Percentiles rank a stretch among this genome's conserved stretches.
phyloP scores from a whole-genome alignment of 2,797 vertebrate genomes.

The Etheostoma nigrum region DNA sequence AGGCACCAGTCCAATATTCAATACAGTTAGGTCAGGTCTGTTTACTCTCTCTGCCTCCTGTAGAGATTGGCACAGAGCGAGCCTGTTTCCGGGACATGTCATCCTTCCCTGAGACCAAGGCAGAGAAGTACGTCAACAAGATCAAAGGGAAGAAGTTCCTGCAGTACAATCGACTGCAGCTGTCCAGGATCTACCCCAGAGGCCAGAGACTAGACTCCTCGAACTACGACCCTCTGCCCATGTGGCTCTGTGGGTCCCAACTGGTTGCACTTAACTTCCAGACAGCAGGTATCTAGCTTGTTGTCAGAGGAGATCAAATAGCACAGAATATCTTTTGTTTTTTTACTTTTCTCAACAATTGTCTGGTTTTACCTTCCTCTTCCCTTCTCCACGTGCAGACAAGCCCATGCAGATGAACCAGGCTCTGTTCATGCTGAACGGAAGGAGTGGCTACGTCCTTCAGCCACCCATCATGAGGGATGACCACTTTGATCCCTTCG shows the following conservation, averaged over 20 bases:
- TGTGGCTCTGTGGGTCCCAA: slow-evolving; percentile 99
- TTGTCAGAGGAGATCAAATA: not conserved
- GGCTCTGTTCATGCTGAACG: slow-evolving; percentile 95
- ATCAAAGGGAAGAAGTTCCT: slow-evolving; percentile 97
- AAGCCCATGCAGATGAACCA: slow-evolving; percentile 99
- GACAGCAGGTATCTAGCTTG: slow-evolving; percentile 89
- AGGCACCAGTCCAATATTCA: not conserved
- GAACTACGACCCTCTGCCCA: slow-evolving; percentile 97
- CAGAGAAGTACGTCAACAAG: slow-evolving; percentile 97
- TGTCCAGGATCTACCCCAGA: slow-evolving; percentile 97
- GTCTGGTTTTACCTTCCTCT: no score
- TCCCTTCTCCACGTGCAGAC: slow-evolving; percentile 79
- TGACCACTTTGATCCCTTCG: slow-evolving; percentile 95
- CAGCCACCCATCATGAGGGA: slow-evolving; percentile 96
- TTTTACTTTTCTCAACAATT: not conserved
- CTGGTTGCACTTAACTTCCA: slow-evolving; percentile 99
- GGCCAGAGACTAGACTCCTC: slow-evolving; percentile 98
- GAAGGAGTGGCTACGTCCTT: slow-evolving; percentile 93
- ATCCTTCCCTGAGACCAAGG: slow-evolving; percentile 98
- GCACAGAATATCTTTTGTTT: not conserved
- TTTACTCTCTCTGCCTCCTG: slow-evolving; percentile 5
- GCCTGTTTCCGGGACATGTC: slow-evolving; percentile 99
- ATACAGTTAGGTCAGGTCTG: not conserved
- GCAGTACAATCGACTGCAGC: slow-evolving; percentile 97
- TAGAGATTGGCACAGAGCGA: slow-evolving; percentile 97